Base-by-base conservation (phyloP, 2,888 invertebrate genomes). In the Ophion ellenae region DNA sequence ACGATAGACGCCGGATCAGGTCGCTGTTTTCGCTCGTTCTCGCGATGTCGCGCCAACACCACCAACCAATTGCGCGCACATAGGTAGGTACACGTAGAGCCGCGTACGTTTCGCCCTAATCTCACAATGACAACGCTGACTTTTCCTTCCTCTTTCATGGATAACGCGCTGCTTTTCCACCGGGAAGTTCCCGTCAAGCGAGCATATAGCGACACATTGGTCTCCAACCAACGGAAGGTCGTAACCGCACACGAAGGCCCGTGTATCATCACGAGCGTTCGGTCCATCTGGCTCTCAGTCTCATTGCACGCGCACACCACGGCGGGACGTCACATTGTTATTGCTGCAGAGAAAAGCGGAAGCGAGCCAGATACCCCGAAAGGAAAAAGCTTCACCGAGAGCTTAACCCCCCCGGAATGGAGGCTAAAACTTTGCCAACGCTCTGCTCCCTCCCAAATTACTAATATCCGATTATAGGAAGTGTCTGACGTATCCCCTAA, bases 1-100 rank as follows among this genome's bases (percentile, higher is more conserved):
- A 67, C 85, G 83, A 82, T 85, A 67, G 85, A 83, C 73, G 83
- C 80, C 40, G 85, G 85, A 85, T 82, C 83, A 85, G 85, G 79
- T 85, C 85, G 83, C 80, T 75, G 79, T 80, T 85, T 79, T 74
- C 59, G 53, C 74, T 81, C 61, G 63, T 20, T 75, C 69, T 71
- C 80, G 69, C 80, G n/a, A 57, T 66, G 74, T 85, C 75, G 79
- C 79, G 79, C 82, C 45, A 67, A 75, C 82, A 75, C 84, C 66
- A 81, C 7, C 66, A 67, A 36, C 57, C 67, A 67, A 53, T 24
- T 24, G 24, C 32, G 4, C 57, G 7, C 53, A n/a, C 10, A n/a
- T 17, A 20, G 53, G 47, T 7, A 76, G 2, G n/a, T 47, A 66
- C 32, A 24, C 3, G 10, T 67, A 24, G 20, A 67, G 7, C 20